These are phyloP conservation scores for Caenorhabditis panamensis DNA, from an alignment of 2,888 invertebrate species.

Conservation along the genomic window DNA sequence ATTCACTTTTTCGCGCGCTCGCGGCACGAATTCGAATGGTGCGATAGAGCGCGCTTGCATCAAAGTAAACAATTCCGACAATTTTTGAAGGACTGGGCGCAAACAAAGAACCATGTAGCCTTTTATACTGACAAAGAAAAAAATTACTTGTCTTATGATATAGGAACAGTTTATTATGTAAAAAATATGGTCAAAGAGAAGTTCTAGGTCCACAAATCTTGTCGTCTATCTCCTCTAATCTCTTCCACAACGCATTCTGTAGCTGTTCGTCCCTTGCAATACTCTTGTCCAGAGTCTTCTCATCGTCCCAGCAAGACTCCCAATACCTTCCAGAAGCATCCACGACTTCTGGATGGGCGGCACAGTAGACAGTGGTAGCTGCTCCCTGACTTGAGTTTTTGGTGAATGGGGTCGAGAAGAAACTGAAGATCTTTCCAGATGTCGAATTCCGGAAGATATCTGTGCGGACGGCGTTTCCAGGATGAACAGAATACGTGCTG, in stretches of 20 bases:
- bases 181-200: too few species aligned
- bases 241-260: constrained; percentile 74
- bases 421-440: constrained; percentile 49
- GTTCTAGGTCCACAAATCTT: background rate
- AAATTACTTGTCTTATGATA: too few species aligned
- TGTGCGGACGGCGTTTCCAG: constrained; percentile 81
- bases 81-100: too few species aligned
- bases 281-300: constrained; percentile 67
- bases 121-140: too few species aligned
- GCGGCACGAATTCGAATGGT: background rate
- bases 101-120: too few species aligned
- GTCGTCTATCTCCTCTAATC: constrained; percentile 65
- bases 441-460: constrained; percentile 5
- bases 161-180: too few species aligned
- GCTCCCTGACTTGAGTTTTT: constrained; percentile 95
- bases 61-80: too few species aligned
- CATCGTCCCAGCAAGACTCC: constrained; percentile 89
- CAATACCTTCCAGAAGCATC: constrained; percentile 88
- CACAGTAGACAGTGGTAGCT: constrained; percentile 92
- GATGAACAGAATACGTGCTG: constrained; percentile 88
- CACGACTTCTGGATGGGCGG: constrained; percentile 89
- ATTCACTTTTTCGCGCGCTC: constrained; percentile 27
- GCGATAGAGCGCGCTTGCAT: constrained; percentile 30
- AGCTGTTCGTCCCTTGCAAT: constrained; percentile 85
- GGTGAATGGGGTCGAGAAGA: constrained; percentile 91